These are phyloP conservation scores for Alfaro cultratus DNA, from an alignment of 2,797 vertebrate species.

Conservation along the genomic window DNA sequence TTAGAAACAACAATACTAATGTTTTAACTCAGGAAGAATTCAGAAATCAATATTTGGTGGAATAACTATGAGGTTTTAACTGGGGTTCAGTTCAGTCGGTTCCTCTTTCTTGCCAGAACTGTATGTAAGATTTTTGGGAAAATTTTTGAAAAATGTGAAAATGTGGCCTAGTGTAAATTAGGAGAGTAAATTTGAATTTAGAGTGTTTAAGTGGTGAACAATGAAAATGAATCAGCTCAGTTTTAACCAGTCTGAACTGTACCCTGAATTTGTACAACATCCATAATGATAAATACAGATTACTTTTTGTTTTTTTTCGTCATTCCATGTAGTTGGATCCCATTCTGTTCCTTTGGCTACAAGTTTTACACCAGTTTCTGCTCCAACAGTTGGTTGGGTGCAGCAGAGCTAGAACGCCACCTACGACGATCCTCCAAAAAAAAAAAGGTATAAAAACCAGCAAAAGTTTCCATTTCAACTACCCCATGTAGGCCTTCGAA, in stretches of 20 bases:
- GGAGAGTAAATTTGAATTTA: background rate
- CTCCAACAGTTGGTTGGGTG: background rate
- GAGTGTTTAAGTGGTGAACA: background rate
- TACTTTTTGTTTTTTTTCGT: background rate
- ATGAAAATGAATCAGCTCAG: background rate
- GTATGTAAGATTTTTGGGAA: too few species aligned
- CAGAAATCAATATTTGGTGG: too few species aligned
- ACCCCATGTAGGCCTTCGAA: background rate
- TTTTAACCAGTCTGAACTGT: background rate
- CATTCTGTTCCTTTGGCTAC: background rate
- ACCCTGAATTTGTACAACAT: background rate
- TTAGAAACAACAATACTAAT: too few species aligned
- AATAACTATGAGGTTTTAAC: too few species aligned
- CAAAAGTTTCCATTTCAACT: background rate
- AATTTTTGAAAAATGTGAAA: too few species aligned
- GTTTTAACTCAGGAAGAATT: too few species aligned
- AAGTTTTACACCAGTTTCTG: background rate
- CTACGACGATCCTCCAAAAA: background rate
- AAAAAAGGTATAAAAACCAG: background rate
- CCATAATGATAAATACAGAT: background rate
- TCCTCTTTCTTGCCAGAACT: too few species aligned
- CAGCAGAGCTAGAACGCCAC: background rate
- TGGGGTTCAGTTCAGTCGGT: too few species aligned
- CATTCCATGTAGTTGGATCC: background rate
- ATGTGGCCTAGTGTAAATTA: too few species aligned